phyloP scores from a whole-genome alignment of 2,888 invertebrate genomes.

The Geophilus truncorum region DNA sequence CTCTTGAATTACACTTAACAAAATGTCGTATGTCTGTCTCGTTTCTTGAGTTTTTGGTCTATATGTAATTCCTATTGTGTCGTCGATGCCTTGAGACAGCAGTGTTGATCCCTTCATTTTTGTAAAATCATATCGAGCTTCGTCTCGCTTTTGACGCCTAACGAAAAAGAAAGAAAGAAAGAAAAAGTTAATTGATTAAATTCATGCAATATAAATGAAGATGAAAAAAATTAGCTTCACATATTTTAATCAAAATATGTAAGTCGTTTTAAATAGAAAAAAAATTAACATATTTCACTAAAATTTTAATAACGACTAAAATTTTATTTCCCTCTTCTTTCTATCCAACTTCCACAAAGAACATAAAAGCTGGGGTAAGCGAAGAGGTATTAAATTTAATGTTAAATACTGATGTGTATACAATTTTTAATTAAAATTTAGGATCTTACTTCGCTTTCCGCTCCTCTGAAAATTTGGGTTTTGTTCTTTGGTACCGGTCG shows the following conservation, averaged over 20 bases:
- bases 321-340: neutral
- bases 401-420: no score
- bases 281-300: neutral
- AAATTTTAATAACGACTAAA: neutral
- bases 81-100: slow-evolving; percentile 81
- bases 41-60: slow-evolving; percentile 97
- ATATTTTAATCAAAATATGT: no score
- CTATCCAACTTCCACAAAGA: neutral
- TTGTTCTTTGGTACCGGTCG: slow-evolving; percentile 84
- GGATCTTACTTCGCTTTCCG: slow-evolving; percentile 72
- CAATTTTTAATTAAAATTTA: neutral
- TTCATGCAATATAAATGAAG: no score
- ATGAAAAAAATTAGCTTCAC: no score
- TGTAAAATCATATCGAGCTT: slow-evolving; percentile 82
- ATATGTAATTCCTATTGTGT: slow-evolving; percentile 90
- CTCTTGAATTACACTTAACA: slow-evolving; percentile 94
- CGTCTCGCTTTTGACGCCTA: slow-evolving; percentile 81
- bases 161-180: slow-evolving; percentile 37
- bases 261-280: slow-evolving; percentile 6
- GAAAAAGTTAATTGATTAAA: no score
- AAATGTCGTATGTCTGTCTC: slow-evolving; percentile 90
- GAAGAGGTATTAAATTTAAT: slow-evolving; percentile 11
- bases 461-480: slow-evolving; percentile 90
- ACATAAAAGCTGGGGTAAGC: neutral
- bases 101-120: slow-evolving; percentile 82